Evolutionary conservation across 2,113 vertebrate genomes (phyloP), one percentile per base, ranked within the genome.

Genomic region (Rhynchomys soricoides): DNA sequence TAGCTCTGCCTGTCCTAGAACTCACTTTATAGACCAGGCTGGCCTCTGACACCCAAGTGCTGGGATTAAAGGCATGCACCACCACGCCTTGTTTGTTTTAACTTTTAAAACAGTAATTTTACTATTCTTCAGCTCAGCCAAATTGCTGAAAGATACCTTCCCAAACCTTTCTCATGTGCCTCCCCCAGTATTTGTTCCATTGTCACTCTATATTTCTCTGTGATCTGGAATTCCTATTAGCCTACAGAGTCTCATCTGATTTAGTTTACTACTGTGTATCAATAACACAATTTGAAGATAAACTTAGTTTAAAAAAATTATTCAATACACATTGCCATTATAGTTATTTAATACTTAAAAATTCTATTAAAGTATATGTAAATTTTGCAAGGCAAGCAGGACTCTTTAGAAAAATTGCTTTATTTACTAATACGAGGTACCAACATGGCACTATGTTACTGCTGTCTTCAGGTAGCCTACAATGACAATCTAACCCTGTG

Each of bases 161-260:
- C 21, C 74, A 22, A 90, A 45, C 31, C 22, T 31, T 3, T 87
- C 45, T n/a, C 77, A 45, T 96, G 45, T 86, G 40, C 55, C 45
- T 55, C 45, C 86, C 43, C 34, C 50, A 81, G 15, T 71, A 66
- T 52, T 85, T 92, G 0, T 91, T 8, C 79, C 82, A 22, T 91
- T 89, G 43, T 74, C 64, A 55, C 78, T 95, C 86, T 83, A 50
- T 11, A 37, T 93, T 96, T 93, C 59, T 95, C 52, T 86, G 16
- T 64, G 19, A 12, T 93, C 59, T 94, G 10, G 4, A 74, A 90
- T 40, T 29, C 29, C 26, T 37, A 64, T 26, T 90, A 71, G 19
- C 87, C 79, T 50, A 10, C 45, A 90, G 71, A 87, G 1, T n/a
- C 95, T 71, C 12, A 7, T 50, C n/a, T 66, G 48, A 37, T 85